These are phyloP conservation scores for Gymnocephalus cernua DNA, from an alignment of 2,113 vertebrate genomes.

Conservation along the genomic window DNA sequence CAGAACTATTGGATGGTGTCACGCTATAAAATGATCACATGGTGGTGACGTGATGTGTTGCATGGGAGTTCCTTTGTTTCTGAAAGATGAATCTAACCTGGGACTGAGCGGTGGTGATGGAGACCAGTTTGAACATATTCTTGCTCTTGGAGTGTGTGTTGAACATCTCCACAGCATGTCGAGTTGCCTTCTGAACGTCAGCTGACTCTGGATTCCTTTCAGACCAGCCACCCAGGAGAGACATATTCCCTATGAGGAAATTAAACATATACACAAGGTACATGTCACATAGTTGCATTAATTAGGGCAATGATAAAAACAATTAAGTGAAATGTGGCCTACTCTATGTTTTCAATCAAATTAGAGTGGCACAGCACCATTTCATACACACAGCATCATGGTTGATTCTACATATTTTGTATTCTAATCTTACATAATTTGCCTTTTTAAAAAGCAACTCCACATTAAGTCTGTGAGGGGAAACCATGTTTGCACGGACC, in stretches of 20 bases:
- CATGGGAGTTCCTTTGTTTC: neutral
- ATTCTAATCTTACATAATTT: neutral
- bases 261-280: neutral
- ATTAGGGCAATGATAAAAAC: neutral
- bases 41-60: neutral
- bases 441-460: neutral
- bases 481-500: neutral
- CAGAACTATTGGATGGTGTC: neutral
- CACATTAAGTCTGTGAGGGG: neutral
- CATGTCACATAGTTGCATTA: neutral
- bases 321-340: neutral
- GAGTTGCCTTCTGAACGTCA: conserved; percentile 44
- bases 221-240: conserved; percentile 62
- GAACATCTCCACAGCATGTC: conserved; percentile 43
- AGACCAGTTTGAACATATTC: conserved; percentile 63
- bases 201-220: conserved; percentile 30
- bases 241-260: conserved; percentile 23
- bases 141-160: conserved; percentile 54
- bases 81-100: conserved; percentile 55
- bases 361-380: no score
- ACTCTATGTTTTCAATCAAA: neutral
- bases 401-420: no score
- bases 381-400: no score
- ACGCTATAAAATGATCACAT: neutral
- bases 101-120: conserved; percentile 42